Conservation (phyloP, 2,888 invertebrate species). For the Agrenia bidenticulata region DNA sequence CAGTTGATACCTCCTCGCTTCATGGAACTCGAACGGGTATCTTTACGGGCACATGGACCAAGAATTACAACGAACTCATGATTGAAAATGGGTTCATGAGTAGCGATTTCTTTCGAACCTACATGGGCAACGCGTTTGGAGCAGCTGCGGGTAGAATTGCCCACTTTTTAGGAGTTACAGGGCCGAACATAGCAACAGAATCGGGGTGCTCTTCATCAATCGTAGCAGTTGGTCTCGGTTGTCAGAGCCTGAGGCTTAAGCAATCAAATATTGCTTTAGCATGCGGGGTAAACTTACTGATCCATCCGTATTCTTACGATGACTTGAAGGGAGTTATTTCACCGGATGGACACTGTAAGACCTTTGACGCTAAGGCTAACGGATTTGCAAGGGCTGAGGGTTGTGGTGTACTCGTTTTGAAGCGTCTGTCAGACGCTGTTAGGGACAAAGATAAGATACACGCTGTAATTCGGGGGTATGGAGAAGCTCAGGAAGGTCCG, state of each 20-base stretch:
- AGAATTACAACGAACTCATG: slow-evolving; percentile 26
- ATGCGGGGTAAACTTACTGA: slow-evolving; percentile 32
- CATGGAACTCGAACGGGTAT: slow-evolving; percentile 17
- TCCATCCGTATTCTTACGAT: neutral
- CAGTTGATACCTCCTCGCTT: slow-evolving; percentile 14
- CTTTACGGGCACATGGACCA: slow-evolving; percentile 27
- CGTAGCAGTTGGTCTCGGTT: slow-evolving; percentile 26
- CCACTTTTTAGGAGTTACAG: slow-evolving; percentile 6
- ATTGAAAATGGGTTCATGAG: neutral
- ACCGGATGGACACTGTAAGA: slow-evolving; percentile 17
- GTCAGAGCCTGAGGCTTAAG: slow-evolving; percentile 19
- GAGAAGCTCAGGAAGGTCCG: slow-evolving; percentile 27
- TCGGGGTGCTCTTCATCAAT: slow-evolving; percentile 33
- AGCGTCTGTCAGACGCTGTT: slow-evolving; percentile 26
- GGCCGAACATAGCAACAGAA: slow-evolving; percentile 27
- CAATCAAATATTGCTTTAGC: slow-evolving; percentile 29
- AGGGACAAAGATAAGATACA: slow-evolving; percentile 25
- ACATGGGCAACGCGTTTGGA: slow-evolving; percentile 34
- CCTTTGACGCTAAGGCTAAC: slow-evolving; percentile 22
- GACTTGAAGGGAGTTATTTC: neutral
- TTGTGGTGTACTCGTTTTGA: slow-evolving; percentile 25
- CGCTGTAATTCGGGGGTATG: slow-evolving; percentile 26
- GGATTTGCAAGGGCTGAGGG: slow-evolving; percentile 26
- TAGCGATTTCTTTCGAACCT: slow-evolving; percentile 26
- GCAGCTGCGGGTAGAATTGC: slow-evolving; percentile 23